These are phyloP conservation scores for Daktulosphaira vitifoliae DNA, from an alignment of 1,140 invertebrate genomes.

Conservation along the genomic window DNA sequence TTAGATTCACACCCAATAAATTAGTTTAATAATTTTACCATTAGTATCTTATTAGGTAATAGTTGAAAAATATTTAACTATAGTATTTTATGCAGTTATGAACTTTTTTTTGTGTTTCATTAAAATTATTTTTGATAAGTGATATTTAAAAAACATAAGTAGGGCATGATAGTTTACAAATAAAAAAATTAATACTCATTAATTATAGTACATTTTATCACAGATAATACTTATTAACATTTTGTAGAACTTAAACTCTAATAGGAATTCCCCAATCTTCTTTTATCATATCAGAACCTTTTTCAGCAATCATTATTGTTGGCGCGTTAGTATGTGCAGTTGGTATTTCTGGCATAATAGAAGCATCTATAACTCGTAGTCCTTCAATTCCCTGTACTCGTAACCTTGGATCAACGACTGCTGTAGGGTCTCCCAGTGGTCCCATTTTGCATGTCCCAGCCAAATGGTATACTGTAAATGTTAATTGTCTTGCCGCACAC, in stretches of 20 bases:
- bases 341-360: slow-evolving; percentile 54
- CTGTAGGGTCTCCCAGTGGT: slow-evolving; percentile 51
- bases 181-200: too few relatives aligned
- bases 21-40: too few relatives aligned
- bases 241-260: background rate
- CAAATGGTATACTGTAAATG: slow-evolving; percentile 66
- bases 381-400: slow-evolving; percentile 57
- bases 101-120: too few relatives aligned
- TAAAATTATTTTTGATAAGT: too few relatives aligned
- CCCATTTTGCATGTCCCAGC: slow-evolving; percentile 83
- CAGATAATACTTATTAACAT: slow-evolving; percentile 35
- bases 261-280: slow-evolving; percentile 44
- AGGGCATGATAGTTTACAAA: too few relatives aligned
- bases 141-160: too few relatives aligned
- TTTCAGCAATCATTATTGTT: slow-evolving; percentile 63
- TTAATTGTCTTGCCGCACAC: slow-evolving; percentile 58
- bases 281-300: slow-evolving; percentile 57
- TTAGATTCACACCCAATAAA: too few relatives aligned
- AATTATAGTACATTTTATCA: slow-evolving; percentile 39
- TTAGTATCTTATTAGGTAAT: too few relatives aligned
- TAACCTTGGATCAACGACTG: slow-evolving; percentile 62
- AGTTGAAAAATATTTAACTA: too few relatives aligned
- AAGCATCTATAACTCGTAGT: slow-evolving; percentile 66
- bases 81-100: too few relatives aligned
- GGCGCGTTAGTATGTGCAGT: slow-evolving; percentile 58